phyloP scores from a whole-genome alignment of 2,797 vertebrate species.

The Neostethus bicornis region DNA sequence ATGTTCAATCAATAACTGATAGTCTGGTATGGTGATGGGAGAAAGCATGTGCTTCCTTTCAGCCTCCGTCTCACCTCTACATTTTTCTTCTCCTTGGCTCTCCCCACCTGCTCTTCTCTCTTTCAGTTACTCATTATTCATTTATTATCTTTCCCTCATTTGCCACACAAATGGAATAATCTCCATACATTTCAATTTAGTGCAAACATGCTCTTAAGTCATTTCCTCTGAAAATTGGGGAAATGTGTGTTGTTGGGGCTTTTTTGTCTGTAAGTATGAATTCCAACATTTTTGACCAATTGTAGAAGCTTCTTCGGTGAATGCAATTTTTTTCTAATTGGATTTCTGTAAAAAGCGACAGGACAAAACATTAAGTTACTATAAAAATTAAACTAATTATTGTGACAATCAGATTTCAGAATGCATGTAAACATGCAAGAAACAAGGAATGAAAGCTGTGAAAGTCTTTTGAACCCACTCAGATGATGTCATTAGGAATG shows the following conservation, averaged over 20 bases:
- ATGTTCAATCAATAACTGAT: conserved; percentile 71
- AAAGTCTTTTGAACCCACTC: too few relatives aligned
- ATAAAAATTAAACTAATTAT: too few relatives aligned
- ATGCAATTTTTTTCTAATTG: background rate
- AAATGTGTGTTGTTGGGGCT: background rate
- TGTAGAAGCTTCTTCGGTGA: background rate
- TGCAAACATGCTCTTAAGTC: background rate
- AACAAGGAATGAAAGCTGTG: too few relatives aligned
- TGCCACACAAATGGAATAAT: conserved; percentile 14
- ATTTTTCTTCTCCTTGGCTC: conserved; percentile 30
- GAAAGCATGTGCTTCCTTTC: conserved; percentile 20
- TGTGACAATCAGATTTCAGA: too few relatives aligned
- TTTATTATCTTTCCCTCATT: conserved; percentile 12
- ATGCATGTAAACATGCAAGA: too few relatives aligned
- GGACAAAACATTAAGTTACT: background rate
- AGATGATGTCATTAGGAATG: too few relatives aligned
- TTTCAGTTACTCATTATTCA: conserved; percentile 24
- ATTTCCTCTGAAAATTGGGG: background rate
- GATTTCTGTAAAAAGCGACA: background rate
- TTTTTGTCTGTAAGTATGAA: too few relatives aligned
- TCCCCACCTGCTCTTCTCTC: conserved; percentile 20
- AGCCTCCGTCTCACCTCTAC: conserved; percentile 1
- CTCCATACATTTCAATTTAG: background rate
- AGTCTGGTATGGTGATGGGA: conserved; percentile 41
- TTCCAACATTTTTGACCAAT: too few relatives aligned